These are phyloP conservation scores for Achatina immaculata DNA, from an alignment of 1,140 invertebrate species.

Conservation along the genomic window DNA sequence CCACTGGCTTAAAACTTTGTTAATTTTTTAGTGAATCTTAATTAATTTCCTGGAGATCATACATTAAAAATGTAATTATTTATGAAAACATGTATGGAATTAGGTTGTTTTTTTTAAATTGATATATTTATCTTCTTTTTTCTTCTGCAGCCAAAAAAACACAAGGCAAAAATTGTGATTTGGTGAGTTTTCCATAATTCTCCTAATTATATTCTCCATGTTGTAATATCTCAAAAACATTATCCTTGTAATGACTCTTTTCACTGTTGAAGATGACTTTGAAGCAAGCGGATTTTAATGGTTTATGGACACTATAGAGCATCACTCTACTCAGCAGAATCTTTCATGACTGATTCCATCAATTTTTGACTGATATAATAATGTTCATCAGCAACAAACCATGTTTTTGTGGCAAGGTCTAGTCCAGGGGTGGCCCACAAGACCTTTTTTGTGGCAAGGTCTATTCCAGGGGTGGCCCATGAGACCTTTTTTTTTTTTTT, in stretches of 20 bases:
- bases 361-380: background rate
- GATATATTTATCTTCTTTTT: conserved; percentile 28
- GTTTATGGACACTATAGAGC: background rate
- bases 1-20: too few species aligned
- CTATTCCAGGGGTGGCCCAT: too few species aligned
- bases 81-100: too few species aligned
- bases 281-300: background rate
- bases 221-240: background rate
- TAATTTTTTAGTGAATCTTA: too few species aligned
- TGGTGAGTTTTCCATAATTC: conserved; percentile 57
- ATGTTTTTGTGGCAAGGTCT: too few species aligned
- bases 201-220: background rate
- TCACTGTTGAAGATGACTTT: background rate
- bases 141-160: conserved; percentile 61
- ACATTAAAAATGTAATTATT: too few species aligned
- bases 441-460: too few species aligned
- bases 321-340: background rate
- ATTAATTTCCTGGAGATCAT: too few species aligned
- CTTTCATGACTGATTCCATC: background rate
- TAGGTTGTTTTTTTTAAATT: too few species aligned
- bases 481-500: too few species aligned
- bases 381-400: too few species aligned
- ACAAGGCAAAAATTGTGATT: conserved; percentile 65
- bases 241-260: background rate
- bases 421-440: too few species aligned